Base-by-base conservation (phyloP, 1,140 invertebrate genomes). In the Zaprionus tsacasi region DNA sequence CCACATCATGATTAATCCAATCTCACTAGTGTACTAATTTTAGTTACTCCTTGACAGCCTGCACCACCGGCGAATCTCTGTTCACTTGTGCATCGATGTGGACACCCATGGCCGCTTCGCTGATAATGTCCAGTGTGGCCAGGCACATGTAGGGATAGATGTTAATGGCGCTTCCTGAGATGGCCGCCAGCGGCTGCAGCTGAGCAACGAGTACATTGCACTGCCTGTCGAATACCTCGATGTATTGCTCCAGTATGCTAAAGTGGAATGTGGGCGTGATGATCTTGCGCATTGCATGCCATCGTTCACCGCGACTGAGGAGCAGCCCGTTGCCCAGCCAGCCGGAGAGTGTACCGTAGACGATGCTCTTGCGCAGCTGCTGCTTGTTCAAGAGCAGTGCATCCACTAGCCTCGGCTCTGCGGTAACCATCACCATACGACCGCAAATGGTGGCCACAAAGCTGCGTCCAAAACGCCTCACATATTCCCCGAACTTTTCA, bases 41-140 rank as follows among this genome's bases (percentile, higher is more conserved):
- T 93, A 96, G 93, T 93, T 93, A 96, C 95, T 93, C 93, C 71
- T 95, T 94, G n/a, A 97, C 94, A 35, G 95, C 94, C 75, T 94
- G 91, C 1, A 96, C 95, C 91, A 98, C 98, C 74, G 95, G 94
- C 0, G 96, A 96, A 58, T 96, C 93, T 2, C 85, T 89, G 77
- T 96, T 93, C 21, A 92, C 92, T 93, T 98, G 97, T 1, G 96
- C 96, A 91, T 96, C 94, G 3, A 98, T 91, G 58, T 94, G 93
- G 1, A 95, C 94, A 1, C 97, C 97, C 96, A 98, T 98, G 6
- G 97, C 96, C 10, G 96, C 96, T 93, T 98, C 96, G 95, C 90
- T 21, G 48, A 90, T 90, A 8, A 90, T 83, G 61, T 90, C 86
- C 45, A 91, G 48, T 0, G 90, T 71, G 3, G 70, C 63, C n/a